These are phyloP conservation scores for Parus major DNA, from an alignment of 2,113 vertebrate genomes.

Conservation along the genomic window DNA sequence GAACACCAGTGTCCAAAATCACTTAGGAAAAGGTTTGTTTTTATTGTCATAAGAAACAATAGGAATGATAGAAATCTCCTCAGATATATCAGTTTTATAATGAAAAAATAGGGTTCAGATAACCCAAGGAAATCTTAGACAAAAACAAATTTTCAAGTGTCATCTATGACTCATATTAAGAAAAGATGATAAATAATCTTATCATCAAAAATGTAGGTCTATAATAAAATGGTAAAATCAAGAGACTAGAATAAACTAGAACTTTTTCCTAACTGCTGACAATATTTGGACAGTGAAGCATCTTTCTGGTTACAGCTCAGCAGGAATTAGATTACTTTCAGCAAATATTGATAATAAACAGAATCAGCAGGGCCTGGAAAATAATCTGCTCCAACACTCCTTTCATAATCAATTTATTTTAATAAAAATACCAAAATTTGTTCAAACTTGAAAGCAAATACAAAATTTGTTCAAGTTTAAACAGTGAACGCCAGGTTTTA, in stretches of 20 bases:
- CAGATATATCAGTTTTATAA: not conserved
- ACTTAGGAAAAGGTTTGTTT: not conserved
- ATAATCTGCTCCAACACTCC: not conserved
- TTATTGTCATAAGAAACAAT: not conserved
- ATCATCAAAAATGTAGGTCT: not conserved
- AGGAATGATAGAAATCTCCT: not conserved
- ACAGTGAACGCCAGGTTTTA: not conserved
- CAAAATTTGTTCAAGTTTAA: not conserved
- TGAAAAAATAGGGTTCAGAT: not conserved
- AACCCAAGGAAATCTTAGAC: not conserved
- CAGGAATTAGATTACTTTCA: not conserved
- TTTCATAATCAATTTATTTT: slow-evolving; percentile 13
- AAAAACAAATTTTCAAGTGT: not conserved
- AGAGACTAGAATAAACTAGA: not conserved
- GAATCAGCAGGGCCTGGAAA: not conserved
- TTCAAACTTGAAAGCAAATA: not conserved
- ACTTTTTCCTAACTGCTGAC: not conserved
- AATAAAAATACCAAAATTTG: not conserved
- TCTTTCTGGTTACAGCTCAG: not conserved
- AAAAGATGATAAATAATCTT: not conserved
- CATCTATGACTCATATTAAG: not conserved
- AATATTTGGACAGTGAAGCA: slow-evolving; percentile 9
- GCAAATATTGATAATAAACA: slow-evolving; percentile 46
- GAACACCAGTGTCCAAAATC: not conserved
- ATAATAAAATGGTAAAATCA: not conserved